These are phyloP conservation scores for Scolopax bukidnonensis DNA, from an alignment of 2,797 vertebrate genomes.

Conservation along the genomic window DNA sequence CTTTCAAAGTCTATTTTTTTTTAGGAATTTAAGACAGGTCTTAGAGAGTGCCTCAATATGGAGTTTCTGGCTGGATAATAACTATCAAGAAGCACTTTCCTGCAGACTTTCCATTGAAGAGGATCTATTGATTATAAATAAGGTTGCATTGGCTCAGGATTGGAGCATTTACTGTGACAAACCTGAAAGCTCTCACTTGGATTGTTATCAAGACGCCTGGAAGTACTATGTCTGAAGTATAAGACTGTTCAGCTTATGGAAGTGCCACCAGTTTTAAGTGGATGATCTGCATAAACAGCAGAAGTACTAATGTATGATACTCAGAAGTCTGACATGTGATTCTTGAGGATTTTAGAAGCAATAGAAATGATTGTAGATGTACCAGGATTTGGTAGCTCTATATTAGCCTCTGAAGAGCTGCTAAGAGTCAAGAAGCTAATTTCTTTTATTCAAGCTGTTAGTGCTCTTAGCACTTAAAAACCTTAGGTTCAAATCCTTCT, in stretches of 20 bases:
- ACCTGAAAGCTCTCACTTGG: background rate
- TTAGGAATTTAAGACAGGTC: background rate
- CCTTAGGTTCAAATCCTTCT: background rate
- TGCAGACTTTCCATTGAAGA: background rate
- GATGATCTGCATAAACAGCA: background rate
- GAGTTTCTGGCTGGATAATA: background rate
- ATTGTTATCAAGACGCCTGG: background rate
- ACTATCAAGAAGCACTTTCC: background rate
- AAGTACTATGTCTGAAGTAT: background rate
- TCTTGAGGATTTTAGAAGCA: background rate
- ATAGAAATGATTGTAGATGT: background rate
- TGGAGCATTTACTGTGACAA: background rate
- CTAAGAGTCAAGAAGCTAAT: background rate
- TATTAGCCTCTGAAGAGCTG: background rate
- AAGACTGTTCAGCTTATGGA: background rate
- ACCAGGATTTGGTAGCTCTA: background rate
- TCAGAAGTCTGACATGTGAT: background rate
- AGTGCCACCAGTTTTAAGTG: background rate
- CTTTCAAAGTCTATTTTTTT: background rate
- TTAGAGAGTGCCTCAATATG: background rate
- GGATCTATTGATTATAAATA: background rate
- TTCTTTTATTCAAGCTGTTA: background rate
- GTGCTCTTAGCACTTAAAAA: background rate
- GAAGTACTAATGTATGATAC: background rate
- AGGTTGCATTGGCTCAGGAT: background rate